These are phyloP conservation scores for Desmodus rotundus DNA, from an alignment of 2,113 vertebrate genomes.

Conservation along the genomic window DNA sequence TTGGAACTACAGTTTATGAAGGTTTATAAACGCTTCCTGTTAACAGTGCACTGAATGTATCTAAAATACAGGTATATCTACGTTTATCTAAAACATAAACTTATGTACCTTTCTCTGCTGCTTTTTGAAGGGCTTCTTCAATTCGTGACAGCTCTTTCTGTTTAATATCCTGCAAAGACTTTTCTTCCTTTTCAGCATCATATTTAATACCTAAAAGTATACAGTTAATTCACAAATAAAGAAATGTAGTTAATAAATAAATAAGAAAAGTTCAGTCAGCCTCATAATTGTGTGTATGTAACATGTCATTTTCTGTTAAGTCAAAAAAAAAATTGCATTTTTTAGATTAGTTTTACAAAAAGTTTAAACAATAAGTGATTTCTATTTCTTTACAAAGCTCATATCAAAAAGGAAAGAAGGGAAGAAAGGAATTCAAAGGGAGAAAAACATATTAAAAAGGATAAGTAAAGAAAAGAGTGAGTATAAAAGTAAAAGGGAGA, in stretches of 20 bases:
- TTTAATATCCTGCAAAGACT: slow-evolving; percentile 91
- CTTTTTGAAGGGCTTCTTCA: slow-evolving; percentile 92
- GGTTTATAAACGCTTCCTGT: neutral
- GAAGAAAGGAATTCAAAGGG: neutral
- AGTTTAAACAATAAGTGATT: neutral
- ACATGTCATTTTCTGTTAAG: neutral
- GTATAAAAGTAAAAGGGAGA: neutral
- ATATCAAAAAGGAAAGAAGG: neutral
- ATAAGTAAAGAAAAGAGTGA: neutral
- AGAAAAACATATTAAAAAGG: neutral
- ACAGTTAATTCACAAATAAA: slow-evolving; percentile 38
- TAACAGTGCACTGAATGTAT: neutral
- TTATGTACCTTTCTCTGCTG: slow-evolving; percentile 88
- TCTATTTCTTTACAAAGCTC: neutral
- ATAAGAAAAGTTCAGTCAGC: slow-evolving; percentile 6
- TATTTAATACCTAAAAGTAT: slow-evolving; percentile 88
- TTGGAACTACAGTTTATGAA: neutral
- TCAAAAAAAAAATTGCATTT: neutral
- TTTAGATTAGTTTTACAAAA: neutral
- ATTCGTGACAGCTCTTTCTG: slow-evolving; percentile 93
- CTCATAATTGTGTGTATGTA: neutral
- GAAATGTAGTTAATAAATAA: neutral
- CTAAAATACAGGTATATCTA: neutral
- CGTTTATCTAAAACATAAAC: neutral
- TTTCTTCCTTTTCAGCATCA: slow-evolving; percentile 94